Evolutionary conservation across 2,888 invertebrate genomes (phyloP), one percentile per base, ranked within the genome.

Genomic region (Thera obeliscata): DNA sequence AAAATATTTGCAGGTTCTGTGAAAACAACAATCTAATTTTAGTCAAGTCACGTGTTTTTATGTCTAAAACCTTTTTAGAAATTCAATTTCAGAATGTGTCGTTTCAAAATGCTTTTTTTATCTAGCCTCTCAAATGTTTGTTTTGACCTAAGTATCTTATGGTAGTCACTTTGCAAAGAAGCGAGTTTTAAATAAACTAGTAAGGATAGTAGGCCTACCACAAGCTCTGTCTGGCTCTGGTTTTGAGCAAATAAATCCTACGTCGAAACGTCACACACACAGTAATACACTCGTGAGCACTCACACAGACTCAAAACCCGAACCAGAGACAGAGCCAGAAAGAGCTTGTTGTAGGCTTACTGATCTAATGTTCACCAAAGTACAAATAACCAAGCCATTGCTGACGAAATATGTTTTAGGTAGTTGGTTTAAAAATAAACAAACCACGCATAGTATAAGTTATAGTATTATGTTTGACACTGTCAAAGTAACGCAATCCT

Each of bases 1-100:
- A 59, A 50, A 12, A 61, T 61, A 54, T 58, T 49, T 56, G 58
- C 61, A 56, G 58, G 62, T 61, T 66, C 71, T 70, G 63, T 67
- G 57, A 67, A 69, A 71, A 70, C 66, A 72, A 61, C 69, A 71
- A 70, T 70, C 64, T 66, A 66, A 71, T 69, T 73, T 66, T 35
- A 69, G 67, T 56, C 35, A 49, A 69, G 69, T 59, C 68, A 64
- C 64, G 60, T 65, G 67, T 67, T 74, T 71, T 69, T 69, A 72
- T 69, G 60, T 66, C 38, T 56, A 66, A 66, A 67, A 49, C 62
- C 64, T 73, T 70, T 68, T 72, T 66, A 62, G 64, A 69, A 70
- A 64, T 54, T 67, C 56, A 61, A 57, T 62, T 66, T 61, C 62
- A 60, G 69, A 49, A 46, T 56, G 62, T 69, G 67, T 62, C 56